These are phyloP conservation scores for Amphiprion clarkii DNA, from an alignment of 2,797 vertebrate genomes.

Conservation along the genomic window DNA sequence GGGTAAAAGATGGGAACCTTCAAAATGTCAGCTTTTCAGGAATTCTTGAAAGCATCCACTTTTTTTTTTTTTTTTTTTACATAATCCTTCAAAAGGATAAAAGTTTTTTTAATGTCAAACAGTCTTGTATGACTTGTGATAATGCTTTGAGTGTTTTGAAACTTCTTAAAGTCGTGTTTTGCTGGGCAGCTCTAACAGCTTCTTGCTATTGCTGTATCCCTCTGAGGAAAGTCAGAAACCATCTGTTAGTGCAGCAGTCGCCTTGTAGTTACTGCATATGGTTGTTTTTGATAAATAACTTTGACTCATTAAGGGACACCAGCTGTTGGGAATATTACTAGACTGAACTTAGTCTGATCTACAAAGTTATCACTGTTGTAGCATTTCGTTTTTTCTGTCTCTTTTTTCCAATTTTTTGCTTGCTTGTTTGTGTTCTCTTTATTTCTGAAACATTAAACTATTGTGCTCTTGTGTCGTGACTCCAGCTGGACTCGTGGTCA, in stretches of 20 bases:
- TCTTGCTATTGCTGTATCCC: constrained; percentile 11
- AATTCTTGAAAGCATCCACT: constrained; percentile 8
- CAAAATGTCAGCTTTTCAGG: constrained; percentile 36
- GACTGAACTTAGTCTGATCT: constrained; percentile 4
- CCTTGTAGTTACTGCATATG: constrained; percentile 43
- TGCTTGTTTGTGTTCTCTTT: neutral
- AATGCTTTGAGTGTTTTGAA: neutral
- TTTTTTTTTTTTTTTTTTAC: neutral
- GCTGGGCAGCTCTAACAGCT: constrained; percentile 3
- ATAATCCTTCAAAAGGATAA: neutral
- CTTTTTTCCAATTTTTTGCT: neutral
- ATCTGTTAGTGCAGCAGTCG: constrained; percentile 60
- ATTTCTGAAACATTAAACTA: neutral
- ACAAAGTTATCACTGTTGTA: neutral
- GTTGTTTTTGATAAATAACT: constrained; percentile 53
- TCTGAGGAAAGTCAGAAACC: constrained; percentile 46
- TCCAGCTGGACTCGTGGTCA: constrained; percentile 98
- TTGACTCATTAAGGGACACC: constrained; percentile 58
- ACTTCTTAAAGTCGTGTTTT: constrained; percentile 2
- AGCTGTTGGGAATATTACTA: constrained; percentile 52
- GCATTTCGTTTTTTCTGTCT: neutral
- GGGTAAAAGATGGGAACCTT: constrained; percentile 4
- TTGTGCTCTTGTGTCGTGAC: neutral
- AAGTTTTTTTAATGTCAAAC: neutral
- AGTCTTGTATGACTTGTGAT: neutral